Conservation (phyloP, 2,113 vertebrate genomes). For the Anolis sagrei region DNA sequence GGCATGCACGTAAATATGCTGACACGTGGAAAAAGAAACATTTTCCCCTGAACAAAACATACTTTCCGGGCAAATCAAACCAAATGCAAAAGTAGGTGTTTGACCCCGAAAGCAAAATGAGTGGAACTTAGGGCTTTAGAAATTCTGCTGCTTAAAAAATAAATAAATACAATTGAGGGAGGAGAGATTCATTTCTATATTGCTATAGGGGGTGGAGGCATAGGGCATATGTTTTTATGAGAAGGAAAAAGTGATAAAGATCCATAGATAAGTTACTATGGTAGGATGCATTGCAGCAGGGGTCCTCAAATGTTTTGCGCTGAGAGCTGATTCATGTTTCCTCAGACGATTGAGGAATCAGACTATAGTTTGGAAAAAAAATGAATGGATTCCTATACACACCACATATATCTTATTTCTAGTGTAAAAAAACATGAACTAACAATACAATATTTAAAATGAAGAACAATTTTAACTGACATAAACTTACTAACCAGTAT, state of each 20-base stretch:
- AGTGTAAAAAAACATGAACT: no score
- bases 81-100: background rate
- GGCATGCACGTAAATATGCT: background rate
- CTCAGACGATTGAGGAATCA: no score
- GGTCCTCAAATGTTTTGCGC: no score
- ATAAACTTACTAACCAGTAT: no score
- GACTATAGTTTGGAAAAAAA: no score
- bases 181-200: background rate
- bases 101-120: background rate
- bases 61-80: background rate
- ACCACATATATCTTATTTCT: no score
- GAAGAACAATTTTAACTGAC: no score
- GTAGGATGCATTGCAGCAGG: background rate
- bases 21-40: conserved; percentile 6
- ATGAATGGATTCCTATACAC: no score
- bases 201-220: background rate
- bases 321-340: no score
- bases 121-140: background rate
- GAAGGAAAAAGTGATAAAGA: background rate
- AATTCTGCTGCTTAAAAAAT: background rate
- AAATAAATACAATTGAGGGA: background rate
- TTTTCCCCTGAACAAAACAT: background rate
- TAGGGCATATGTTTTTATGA: background rate
- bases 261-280: background rate
- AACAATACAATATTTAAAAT: no score